Evolutionary conservation across 1,140 invertebrate genomes (phyloP), one percentile per base, ranked within the genome.

Genomic region (Cecropterus lyciades): DNA sequence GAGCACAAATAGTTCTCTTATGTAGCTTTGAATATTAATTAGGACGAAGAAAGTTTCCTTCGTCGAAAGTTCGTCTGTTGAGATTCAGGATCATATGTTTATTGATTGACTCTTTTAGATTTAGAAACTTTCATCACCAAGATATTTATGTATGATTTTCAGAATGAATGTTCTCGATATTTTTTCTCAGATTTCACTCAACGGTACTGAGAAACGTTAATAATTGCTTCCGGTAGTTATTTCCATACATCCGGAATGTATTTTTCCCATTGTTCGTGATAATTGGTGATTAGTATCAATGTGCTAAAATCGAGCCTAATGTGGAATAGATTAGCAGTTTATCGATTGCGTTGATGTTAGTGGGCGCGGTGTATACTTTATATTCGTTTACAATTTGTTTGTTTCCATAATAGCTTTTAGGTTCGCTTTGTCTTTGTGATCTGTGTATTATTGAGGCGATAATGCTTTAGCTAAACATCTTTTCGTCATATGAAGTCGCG

Each of bases 211-310:
- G 37, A 33, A 9, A 43, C 37, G 53, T 24, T 43, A 56, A 24
- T 24, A 1, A 56, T 56, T 56, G 53, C 17, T 56, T 56, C 53
- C 53, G 53, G 53, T 30, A 40, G 13, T 24, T 42, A 33, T 56
- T 43, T 56, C 15, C 16, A 42, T 40, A 56, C 53, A 45, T 13
- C 51, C 27, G 46, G 65, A 49, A 49, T 64, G 67, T 75, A 59
- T 69, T 53, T 74, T 71, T 69, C 70, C 75, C 48, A 68, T 59
- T 67, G 55, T 59, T 17, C 65, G 67, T 76, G 66, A 70, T 84
- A 83, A 85, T 85, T 84, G 79, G 68, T 77, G 72, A 80, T 87
- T 85, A 87, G 81, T 81, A 79, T 68, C 73, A 70, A 85, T 65
- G 81, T 82, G 84, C 78, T 87, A 87, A 87, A 85, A 85, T 79